Evolutionary conservation across 2,888 invertebrate species (phyloP).

Genomic region (Drosophila algonquin): DNA sequence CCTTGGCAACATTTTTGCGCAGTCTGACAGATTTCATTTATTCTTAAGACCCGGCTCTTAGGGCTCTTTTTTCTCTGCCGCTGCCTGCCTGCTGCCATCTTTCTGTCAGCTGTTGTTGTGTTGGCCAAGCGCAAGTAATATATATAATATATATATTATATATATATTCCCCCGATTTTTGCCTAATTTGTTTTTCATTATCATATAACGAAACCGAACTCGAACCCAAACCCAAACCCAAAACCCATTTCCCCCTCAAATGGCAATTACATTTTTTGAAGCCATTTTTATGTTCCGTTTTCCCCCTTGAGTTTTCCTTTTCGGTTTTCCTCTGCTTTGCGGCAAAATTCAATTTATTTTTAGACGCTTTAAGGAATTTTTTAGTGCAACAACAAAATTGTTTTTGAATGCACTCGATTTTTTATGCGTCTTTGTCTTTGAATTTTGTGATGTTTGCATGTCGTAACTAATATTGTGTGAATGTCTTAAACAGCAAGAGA

Average conservation of each 20-base stretch:
- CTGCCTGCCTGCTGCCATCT: neutral
- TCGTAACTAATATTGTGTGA: constrained; percentile 10
- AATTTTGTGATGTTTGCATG: constrained; percentile 81
- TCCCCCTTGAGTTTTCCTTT: constrained; percentile 35
- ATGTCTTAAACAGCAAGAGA: constrained; percentile 20
- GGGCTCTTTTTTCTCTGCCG: constrained; percentile 25
- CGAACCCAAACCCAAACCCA: neutral
- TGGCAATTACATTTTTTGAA: constrained; percentile 77
- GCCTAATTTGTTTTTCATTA: constrained; percentile 75
- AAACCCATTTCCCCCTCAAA: constrained; percentile 61
- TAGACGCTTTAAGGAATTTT: constrained; percentile 42
- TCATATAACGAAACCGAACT: constrained; percentile 24
- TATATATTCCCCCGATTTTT: constrained; percentile 45
- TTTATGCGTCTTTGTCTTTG: constrained; percentile 59
- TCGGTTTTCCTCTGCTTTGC: constrained; percentile 32
- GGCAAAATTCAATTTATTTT: constrained; percentile 12
- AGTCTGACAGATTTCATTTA: constrained; percentile 64
- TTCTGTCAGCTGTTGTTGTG: constrained; percentile 71
- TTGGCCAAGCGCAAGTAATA: constrained; percentile 63
- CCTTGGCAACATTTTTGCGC: constrained; percentile 59
- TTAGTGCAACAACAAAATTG: constrained; percentile 19
- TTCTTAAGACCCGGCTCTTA: constrained; percentile 51
- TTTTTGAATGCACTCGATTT: constrained; percentile 43
- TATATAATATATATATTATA: constrained; percentile 14
- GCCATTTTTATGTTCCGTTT: constrained; percentile 57